These are phyloP conservation scores for Blastomussa wellsi DNA, from an alignment of 92 coral and sea anemone species.

Conservation along the genomic window DNA sequence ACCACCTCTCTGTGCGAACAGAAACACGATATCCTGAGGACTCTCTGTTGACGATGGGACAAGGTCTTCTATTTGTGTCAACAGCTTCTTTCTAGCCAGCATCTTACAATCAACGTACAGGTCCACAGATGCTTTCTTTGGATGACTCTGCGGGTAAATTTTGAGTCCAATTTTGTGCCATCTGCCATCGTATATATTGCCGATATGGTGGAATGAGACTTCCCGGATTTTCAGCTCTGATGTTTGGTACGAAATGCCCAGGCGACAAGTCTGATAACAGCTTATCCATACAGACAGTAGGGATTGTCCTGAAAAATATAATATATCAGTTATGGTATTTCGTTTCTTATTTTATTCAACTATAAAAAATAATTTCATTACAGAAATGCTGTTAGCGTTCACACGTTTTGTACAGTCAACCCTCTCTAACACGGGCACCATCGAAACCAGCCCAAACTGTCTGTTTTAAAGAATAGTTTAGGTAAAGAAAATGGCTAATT, in stretches of 20 bases:
- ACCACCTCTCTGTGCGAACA: constrained; percentile 69
- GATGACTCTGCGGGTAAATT: constrained; percentile 58
- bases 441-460: too few species aligned
- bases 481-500: too few species aligned
- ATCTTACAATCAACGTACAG: constrained; percentile 77
- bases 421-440: neutral
- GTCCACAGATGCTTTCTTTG: constrained; percentile 47
- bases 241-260: constrained; percentile 70
- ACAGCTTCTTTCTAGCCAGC: constrained; percentile 61
- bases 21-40: constrained; percentile 49
- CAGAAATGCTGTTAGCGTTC: too few species aligned
- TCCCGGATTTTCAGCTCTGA: constrained; percentile 43
- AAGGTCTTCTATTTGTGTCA: constrained; percentile 41
- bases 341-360: neutral
- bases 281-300: constrained; percentile 73
- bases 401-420: too few species aligned
- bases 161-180: constrained; percentile 88
- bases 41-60: constrained; percentile 57
- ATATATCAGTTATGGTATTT: neutral
- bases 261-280: constrained; percentile 76
- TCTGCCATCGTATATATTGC: constrained; percentile 65
- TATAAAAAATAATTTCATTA: neutral
- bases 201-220: constrained; percentile 61
- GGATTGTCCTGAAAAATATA: constrained; percentile 47
- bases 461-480: too few species aligned